A percentile compares a stretch with the other conserved stretches of the same genome.
Conservation (phyloP, 1,140 invertebrate genomes). For the Ceratitis capitata region DNA sequence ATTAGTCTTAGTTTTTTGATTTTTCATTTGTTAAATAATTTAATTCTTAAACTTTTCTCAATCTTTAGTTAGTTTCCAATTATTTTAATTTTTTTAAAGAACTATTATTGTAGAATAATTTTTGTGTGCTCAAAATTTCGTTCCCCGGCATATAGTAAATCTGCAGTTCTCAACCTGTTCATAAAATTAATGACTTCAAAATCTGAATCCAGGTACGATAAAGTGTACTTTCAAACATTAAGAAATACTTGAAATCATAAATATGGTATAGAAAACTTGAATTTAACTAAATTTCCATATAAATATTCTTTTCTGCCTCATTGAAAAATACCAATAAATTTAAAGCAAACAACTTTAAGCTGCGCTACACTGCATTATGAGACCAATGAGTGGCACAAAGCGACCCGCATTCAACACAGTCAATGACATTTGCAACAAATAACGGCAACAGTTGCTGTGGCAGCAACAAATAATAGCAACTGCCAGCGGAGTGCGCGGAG, state of each 20-base stretch:
- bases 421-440: slow-evolving; percentile 5
- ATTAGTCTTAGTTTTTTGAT: too few species aligned
- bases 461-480: neutral
- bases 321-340: neutral
- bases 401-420: neutral
- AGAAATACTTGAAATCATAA: too few species aligned
- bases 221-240: neutral
- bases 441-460: neutral
- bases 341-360: neutral
- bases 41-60: too few species aligned
- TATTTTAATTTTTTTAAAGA: too few species aligned
- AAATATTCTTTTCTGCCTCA: neutral
- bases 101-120: too few species aligned
- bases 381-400: neutral
- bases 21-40: too few species aligned
- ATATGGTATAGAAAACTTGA: too few species aligned
- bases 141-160: neutral
- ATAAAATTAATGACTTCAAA: too few species aligned
- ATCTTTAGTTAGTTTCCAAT: too few species aligned
- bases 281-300: too few species aligned
- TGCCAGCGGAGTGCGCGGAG: neutral
- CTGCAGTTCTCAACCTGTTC: neutral
- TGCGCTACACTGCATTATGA: neutral
- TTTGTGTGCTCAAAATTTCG: neutral
- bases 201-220: neutral